These are phyloP conservation scores for Herminia tarsipennalis DNA, from an alignment of 2,888 invertebrate genomes.

Conservation along the genomic window DNA sequence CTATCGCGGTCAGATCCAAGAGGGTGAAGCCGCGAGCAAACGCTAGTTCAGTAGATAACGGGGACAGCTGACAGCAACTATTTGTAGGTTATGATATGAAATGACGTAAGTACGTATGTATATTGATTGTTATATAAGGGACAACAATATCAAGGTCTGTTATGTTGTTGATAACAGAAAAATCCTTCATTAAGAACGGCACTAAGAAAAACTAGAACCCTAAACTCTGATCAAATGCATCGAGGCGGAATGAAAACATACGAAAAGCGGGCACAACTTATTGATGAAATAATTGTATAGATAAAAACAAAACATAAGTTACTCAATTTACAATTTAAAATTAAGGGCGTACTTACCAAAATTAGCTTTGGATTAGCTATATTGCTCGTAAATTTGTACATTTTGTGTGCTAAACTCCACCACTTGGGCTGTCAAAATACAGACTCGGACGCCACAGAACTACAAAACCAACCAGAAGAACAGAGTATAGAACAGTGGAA, in stretches of 20 bases:
- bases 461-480: conserved; percentile 19
- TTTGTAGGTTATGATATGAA: conserved; percentile 71
- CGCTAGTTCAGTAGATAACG: too few relatives aligned
- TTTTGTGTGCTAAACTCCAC: conserved; percentile 76
- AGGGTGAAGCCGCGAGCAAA: too few relatives aligned
- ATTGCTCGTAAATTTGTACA: conserved; percentile 79
- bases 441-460: too few relatives aligned
- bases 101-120: too few relatives aligned
- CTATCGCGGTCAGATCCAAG: too few relatives aligned
- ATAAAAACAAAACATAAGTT: not conserved
- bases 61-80: too few relatives aligned
- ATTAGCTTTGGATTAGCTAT: conserved; percentile 73
- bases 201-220: conserved; percentile 3
- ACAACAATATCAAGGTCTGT: conserved; percentile 62
- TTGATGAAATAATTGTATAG: not conserved
- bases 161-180: conserved; percentile 32
- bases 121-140: conserved; percentile 76
- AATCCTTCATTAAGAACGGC: conserved; percentile 4
- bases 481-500: too few relatives aligned
- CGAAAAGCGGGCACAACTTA: conserved; percentile 1
- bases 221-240: conserved; percentile 11
- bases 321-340: too few relatives aligned
- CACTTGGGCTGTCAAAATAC: conserved; percentile 75
- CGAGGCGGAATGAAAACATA: conserved; percentile 36
- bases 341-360: conserved; percentile 66